Base-by-base conservation (phyloP, 2,113 vertebrate species). In the Hippolais icterina region DNA sequence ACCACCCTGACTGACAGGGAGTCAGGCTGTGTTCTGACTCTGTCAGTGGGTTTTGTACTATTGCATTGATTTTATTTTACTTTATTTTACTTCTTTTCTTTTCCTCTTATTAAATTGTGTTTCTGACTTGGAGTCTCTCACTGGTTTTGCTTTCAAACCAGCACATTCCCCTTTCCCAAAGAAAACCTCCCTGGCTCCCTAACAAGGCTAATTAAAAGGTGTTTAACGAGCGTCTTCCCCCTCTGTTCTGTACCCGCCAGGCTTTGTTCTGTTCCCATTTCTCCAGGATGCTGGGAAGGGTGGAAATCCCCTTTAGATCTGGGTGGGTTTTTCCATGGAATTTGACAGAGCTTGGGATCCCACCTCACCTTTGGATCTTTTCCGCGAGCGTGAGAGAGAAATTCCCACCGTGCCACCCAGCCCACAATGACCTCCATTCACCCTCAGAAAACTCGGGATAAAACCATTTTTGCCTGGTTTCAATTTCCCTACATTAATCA, bases 371-470 rank as follows among this genome's bases (percentile, higher is more conserved):
- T 14, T 11, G 12, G 39, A 54, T 66, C 56, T 37, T 12, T 5
- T 19, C 60, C 31, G 19, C 1, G 49, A 24, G 81, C 10, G 66
- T 0, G 10, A 35, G 25, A 5, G 23, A 74, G 66, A n/a, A 56
- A 60, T 72, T 7, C 64, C 63, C 91, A 11, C 28, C 2, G 35
- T 31, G 71, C 37, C 68, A 76, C 85, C 50, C 88, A 49, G 76
- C 17, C 83, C 92, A 96, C 96, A 97, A 92, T 24, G 89, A 72
- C 53, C n/a, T 6, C 97, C 88, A 95, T 97, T 92, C 96, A 97
- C 61, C 70, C 90, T 53, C 10, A 89, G 75, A 39, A 90, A 95
- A 90, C 91, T 77, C 82, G 50, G 92, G 37, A 70, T 11, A 71
- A 79, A 8, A 50, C 37, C 37, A 84, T 84, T 87, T 82, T 81